phyloP scores from a whole-genome alignment of 1,140 invertebrate genomes.

The Phocides pigmalion region DNA sequence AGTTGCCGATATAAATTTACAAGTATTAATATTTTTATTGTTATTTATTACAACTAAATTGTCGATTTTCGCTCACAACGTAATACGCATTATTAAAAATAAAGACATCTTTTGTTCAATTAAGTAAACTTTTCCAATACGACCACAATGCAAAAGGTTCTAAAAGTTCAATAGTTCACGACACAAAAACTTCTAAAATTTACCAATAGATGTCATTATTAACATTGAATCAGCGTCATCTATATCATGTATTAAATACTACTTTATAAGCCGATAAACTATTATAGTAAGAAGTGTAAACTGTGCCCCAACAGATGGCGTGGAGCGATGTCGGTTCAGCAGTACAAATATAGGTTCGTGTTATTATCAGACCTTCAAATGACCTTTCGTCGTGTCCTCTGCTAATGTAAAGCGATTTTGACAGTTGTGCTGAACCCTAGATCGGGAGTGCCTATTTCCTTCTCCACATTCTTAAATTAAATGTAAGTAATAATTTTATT shows the following conservation, averaged over 20 bases:
- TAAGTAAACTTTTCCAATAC: too few relatives aligned
- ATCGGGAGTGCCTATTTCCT: slow-evolving; percentile 51
- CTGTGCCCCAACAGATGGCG: slow-evolving; percentile 41
- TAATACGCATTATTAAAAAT: too few relatives aligned
- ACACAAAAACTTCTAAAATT: too few relatives aligned
- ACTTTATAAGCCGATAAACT: not conserved
- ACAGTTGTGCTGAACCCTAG: slow-evolving; percentile 64
- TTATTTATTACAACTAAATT: too few relatives aligned
- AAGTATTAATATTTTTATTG: too few relatives aligned
- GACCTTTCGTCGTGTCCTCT: slow-evolving; percentile 77
- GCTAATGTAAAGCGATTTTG: slow-evolving; percentile 58
- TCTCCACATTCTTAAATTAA: slow-evolving; percentile 39
- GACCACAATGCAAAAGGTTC: too few relatives aligned
- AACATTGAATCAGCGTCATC: slow-evolving; percentile 12
- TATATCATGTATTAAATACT: slow-evolving; percentile 1
- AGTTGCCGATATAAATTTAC: too few relatives aligned
- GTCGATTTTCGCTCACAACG: too few relatives aligned
- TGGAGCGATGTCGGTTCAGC: slow-evolving; percentile 38
- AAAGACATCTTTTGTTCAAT: too few relatives aligned
- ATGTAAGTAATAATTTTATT: slow-evolving; percentile 48
- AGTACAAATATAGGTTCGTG: slow-evolving; percentile 22
- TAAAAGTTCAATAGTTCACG: too few relatives aligned
- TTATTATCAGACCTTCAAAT: slow-evolving; percentile 75
- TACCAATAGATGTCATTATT: too few relatives aligned
- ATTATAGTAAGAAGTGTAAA: not conserved